Percentiles rank a stretch among this genome's conserved stretches.
Evolutionary conservation across 2,888 invertebrate genomes (phyloP).

Genomic region (Prenolepis imparis): DNA sequence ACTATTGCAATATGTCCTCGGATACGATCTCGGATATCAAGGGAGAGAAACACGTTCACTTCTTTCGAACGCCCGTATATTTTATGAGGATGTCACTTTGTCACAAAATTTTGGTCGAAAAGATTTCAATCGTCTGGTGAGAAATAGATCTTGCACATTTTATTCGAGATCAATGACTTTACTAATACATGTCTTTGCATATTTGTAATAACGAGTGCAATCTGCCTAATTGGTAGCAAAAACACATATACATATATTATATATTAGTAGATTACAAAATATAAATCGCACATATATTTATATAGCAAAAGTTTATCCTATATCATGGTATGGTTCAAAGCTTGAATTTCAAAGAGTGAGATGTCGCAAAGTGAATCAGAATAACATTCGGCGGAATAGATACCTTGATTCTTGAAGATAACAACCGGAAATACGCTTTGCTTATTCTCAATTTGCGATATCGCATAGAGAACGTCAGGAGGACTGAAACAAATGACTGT

Average conservation of each 20-base stretch:
- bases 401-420: constrained; percentile 8
- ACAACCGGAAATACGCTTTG: constrained; percentile 69
- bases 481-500: constrained; percentile 77
- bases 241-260: neutral
- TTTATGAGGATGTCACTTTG: constrained; percentile 12
- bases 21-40: constrained; percentile 37
- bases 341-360: neutral
- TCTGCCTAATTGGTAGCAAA: neutral
- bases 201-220: neutral
- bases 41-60: constrained; percentile 35
- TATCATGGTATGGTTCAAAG: neutral
- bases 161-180: neutral
- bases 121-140: constrained; percentile 1
- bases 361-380: constrained; percentile 63
- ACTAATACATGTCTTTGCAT: neutral
- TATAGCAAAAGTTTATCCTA: constrained; percentile 3
- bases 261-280: neutral
- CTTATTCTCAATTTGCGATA: constrained; percentile 70
- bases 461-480: constrained; percentile 70
- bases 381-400: constrained; percentile 39
- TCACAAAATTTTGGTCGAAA: neutral
- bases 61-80: constrained; percentile 28
- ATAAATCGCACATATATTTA: neutral
- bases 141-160: neutral
- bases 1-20: constrained; percentile 44